Base-by-base conservation (phyloP, 2,888 invertebrate genomes). In the Formica aserva region DNA sequence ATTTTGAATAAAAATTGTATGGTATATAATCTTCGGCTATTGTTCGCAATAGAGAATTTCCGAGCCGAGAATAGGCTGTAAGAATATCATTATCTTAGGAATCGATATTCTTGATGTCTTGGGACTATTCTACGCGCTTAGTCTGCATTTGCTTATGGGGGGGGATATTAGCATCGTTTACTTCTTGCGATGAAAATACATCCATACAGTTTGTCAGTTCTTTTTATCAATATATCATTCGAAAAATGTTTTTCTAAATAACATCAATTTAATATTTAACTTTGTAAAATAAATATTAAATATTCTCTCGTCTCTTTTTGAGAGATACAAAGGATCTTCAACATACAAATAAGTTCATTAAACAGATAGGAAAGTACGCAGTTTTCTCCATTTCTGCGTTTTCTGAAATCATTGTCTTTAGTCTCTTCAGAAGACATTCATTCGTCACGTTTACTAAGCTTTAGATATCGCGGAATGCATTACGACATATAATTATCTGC, bases 101-200 rank as follows among this genome's bases (percentile, higher is more conserved):
- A 77, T 77, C 67, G 18, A 78, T 71, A 78, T 60, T 72, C 35
- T 72, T 60, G 45, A 45, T 35, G 45, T 35, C 18, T 48, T 48
- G 57, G 22, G 13, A n/a, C 29, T 13, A 11, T 35, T 0, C 41
- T 41, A 38, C 38, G 38, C 38, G 9, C 38, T 55, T 55, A 38
- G n/a, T 13, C 8, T 55, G 15, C 38, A 77, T 55, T 77, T 35
- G 22, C 18, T 63, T 29, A 38, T 8, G 11, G 13, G 11, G 6
- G 11, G 9, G 41, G 8, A n/a, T 9, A 32, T 26, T 48, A 15
- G 0, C 32, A 45, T 57, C 32, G 62, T 18, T 18, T 55, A 13
- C 8, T 38, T 13, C 18, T 57, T 3, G 18, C 22, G 5, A 48
- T n/a, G 2, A 66, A 63, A 66, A 76, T 26, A 13, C 22, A 32